These are phyloP conservation scores for Listronotus oregonensis DNA, from an alignment of 1,140 invertebrate genomes.

Conservation along the genomic window DNA sequence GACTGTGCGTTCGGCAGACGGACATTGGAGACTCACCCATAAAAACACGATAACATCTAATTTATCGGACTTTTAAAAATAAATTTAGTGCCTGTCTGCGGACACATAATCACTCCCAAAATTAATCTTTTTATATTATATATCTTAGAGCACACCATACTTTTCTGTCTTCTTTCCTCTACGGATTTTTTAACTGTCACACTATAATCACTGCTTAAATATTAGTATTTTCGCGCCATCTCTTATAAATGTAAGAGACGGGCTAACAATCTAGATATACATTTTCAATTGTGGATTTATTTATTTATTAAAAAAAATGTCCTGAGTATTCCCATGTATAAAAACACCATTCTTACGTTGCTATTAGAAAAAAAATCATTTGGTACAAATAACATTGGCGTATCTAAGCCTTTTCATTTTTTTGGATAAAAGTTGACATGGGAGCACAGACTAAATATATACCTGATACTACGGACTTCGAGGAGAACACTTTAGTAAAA, in stretches of 20 bases:
- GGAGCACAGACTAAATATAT: no score
- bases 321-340: not conserved
- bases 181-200: slow-evolving; percentile 9
- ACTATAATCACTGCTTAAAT: slow-evolving; percentile 19
- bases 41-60: no score
- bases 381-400: no score
- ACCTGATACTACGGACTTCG: no score
- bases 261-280: slow-evolving; percentile 25
- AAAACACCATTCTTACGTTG: slow-evolving; percentile 9
- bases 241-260: slow-evolving; percentile 16
- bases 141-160: slow-evolving; percentile 12
- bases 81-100: not conserved
- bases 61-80: not conserved
- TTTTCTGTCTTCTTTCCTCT: slow-evolving; percentile 4
- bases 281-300: slow-evolving; percentile 13
- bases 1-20: no score
- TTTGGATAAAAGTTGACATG: no score
- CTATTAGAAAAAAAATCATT: no score
- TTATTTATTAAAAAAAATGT: slow-evolving; percentile 1
- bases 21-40: no score
- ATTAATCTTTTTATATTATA: not conserved
- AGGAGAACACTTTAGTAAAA: no score
- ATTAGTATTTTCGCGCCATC: slow-evolving; percentile 15
- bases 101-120: not conserved
- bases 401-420: no score